Evolutionary conservation across 2,797 vertebrate species (phyloP).

Genomic region (Peromyscus nudipes): DNA sequence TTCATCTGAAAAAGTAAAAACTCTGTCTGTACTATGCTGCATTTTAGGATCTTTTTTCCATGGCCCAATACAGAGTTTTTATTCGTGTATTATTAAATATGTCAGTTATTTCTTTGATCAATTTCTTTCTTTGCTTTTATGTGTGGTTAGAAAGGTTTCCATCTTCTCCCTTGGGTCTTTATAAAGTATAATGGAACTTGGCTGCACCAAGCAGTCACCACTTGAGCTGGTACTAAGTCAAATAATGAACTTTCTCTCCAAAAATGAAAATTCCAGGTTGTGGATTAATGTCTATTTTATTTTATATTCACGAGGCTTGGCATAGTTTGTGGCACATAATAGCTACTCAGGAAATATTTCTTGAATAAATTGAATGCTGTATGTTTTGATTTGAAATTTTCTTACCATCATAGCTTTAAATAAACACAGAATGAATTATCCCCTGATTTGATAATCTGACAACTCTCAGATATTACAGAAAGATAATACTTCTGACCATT

Average conservation of each 20-base stretch:
- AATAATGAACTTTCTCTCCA: neutral
- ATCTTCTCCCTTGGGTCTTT: conserved; percentile 22
- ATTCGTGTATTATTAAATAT: conserved; percentile 53
- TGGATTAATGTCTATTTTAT: conserved; percentile 49
- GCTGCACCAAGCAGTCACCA: neutral
- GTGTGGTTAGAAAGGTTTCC: conserved; percentile 21
- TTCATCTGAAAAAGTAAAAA: conserved; percentile 27
- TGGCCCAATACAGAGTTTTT: conserved; percentile 4
- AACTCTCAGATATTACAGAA: neutral
- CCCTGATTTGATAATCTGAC: conserved; percentile 35
- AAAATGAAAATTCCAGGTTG: conserved; percentile 55
- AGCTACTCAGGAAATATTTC: conserved; percentile 55
- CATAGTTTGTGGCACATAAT: neutral
- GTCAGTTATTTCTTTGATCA: conserved; percentile 39
- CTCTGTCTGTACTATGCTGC: neutral
- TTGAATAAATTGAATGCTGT: conserved; percentile 28
- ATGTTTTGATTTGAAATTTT: conserved; percentile 54
- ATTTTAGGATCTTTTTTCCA: conserved; percentile 38
- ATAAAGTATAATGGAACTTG: neutral
- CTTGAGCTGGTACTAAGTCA: conserved; percentile 5
- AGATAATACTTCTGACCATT: conserved; percentile 16
- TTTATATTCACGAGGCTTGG: conserved; percentile 34
- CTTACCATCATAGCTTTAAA: conserved; percentile 50
- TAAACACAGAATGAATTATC: conserved; percentile 27
- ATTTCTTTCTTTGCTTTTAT: conserved; percentile 53